Base-by-base conservation (phyloP, 1,140 invertebrate species). In the Andricus grossulariae region DNA sequence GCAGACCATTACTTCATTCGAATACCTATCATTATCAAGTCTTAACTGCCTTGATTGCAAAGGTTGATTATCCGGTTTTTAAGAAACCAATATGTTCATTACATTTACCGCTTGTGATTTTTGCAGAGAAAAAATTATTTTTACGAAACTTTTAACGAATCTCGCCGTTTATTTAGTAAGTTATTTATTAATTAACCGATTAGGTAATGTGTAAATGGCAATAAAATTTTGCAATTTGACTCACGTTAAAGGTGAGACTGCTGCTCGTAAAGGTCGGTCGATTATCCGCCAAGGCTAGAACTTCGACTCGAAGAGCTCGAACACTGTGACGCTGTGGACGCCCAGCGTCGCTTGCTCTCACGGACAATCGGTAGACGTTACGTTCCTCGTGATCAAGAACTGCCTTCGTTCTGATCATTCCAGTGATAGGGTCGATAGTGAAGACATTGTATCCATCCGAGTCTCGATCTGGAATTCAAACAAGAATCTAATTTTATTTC, bases 341-440 rank as follows among this genome's bases (percentile, higher is more conserved):
- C 45, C 97, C 98, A 79, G 94, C 94, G 91, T 99, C 98, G 50
- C 94, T 96, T 21, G 97, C 98, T 50, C 96, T 94, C 66, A 99
- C 95, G 25, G 95, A 95, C 75, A 99, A 90, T 52, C 94, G 92
- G 91, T 98, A 99, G 75, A 97, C 94, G 72, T 95, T 95, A 82
- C 95, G 94, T 86, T 97, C 96, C 89, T 98, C 98, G 86, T 98
- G 97, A 91, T 98, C 97, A 73, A 99, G 92, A 55, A 97, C 94
- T 83, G 95, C 94, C 85, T 94, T 95, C 39, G 98, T 99, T 88
- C 95, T 94, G 76, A 99, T 96, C 82, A 97, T 93, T 45, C 98
- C 98, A 39, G 95, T 96, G 66, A 94, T 93, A 13, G 96, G 93
- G 91, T 98, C 96, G 82, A 98, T 97, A 77, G 94, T 94, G 91